Evolutionary conservation across 2,113 vertebrate species (phyloP), one percentile per base, ranked within the genome.

Genomic region (Oreochromis tanganicae): DNA sequence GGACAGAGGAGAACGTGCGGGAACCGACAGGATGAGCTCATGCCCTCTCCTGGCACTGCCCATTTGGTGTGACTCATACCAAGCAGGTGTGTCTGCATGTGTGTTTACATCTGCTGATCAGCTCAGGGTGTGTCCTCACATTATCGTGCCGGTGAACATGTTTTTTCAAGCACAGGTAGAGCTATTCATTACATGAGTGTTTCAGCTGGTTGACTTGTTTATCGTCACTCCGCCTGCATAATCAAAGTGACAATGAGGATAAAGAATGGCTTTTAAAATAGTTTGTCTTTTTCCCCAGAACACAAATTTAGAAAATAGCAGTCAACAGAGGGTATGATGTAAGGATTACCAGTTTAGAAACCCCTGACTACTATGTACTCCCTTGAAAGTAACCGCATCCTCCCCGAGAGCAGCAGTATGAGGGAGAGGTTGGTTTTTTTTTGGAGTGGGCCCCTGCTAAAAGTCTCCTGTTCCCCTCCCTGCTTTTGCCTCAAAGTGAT

Each of bases 91-190:
- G 83, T 80, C 27, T 91, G 78, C 46, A 17, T 63, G 92, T 93
- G 88, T 94, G 94, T 93, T 94, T 91, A 86, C 94, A 93, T 93
- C 92, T 94, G 92, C 90, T 71, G 94, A 92, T 95, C 93, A 91
- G 89, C 75, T 81, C 86, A 87, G 94, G 94, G 95, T 92, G 93
- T 94, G 94, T 91, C 91, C 83, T 89, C 82, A 78, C 27, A 55
- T 89, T 89, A 85, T 61, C 59, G 78, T 56, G 71, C 88, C 16
- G 79, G 59, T 61, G 79, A 92, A 93, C 94, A 92, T 93, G 93
- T 95, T 91, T 90, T 86, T 88, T 94, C 95, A 94, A 92, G 94
- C 90, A 91, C 91, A 92, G 90, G 89, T 86, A 87, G n/a, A 63
- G 79, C 73, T 90, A 85, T 89, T 91, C 87, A 93, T 93, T 82